Base-by-base conservation (phyloP, 2,797 vertebrate genomes). In the Coreius guichenoti region DNA sequence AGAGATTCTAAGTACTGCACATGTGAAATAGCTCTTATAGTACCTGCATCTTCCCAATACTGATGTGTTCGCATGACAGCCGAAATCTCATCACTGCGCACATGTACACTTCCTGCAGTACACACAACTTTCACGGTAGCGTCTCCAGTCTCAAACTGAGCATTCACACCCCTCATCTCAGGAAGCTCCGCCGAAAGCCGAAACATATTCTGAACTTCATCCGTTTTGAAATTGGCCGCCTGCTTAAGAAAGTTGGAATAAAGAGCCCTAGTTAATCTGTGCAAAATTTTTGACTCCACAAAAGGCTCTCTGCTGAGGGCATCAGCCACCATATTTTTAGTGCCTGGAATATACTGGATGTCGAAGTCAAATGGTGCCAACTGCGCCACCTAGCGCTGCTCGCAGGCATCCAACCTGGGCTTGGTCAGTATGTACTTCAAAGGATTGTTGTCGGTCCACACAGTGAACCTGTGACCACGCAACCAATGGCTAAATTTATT, bases 331-430 rank as follows among this genome's bases (percentile, higher is more conserved):
- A 85, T 54, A 63, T 80, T 80, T 45, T 80, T 85, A 43, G 77
- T 31, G 3, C 78, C 78, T 26, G 78, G 56, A 14, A 86, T 86
- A 72, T 81, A 86, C 69, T 81, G 84, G 31, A 86, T 86, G 31
- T 86, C 69, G 26, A 86, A 81, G 36, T 81, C 45, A 36, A 81
- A 86, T 23, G 84, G 78, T 36, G 84, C 78, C 29, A 86, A 31
- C 39, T 75, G 72, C 2, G 70, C 69, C 23, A 86, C 70, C 78
- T 21, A 86, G 43, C 68, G 29, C 43, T 84, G 70, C 54, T 83
- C 70, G 26, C 61, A 81, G 26, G 80, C 49, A 36, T 68, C 43
- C 23, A 51, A 51, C 63, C 65, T 68, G 26, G 65, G 80, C 45
- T 70, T 81, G 80, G 51, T 81, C 45, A 81, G 31, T 51, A 79